Evolutionary conservation across 2,888 invertebrate species (phyloP), one percentile per base, ranked within the genome.

Genomic region (Orchesella flavescens): DNA sequence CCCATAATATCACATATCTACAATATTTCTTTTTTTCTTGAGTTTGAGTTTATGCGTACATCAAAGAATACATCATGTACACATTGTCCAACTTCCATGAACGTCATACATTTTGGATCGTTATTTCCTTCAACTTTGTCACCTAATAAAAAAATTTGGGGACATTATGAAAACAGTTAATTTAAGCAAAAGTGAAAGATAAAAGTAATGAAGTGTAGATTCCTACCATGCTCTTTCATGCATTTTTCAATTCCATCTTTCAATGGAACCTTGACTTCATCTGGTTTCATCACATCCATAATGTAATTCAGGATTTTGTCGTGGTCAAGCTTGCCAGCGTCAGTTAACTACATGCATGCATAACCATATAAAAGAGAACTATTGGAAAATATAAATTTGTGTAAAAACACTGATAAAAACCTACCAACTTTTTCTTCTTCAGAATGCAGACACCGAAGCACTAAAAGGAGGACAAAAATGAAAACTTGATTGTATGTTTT

Each of bases 371-470:
- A 53, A 72, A 44, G 12, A 12, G n/a, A 5, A 17, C 23, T 9
- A 21, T 21, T 21, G 57, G 57, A 57, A 5, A 12, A 17, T 17
- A n/a, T 57, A n/a, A 10, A 13, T 10, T 57, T 57, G 57, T 61
- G 61, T n/a, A n/a, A n/a, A n/a, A n/a, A n/a, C n/a, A n/a, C n/a
- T n/a, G 19, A 13, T 23, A 2, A 21, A 2, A 61, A 59, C 81
- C 81, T 74, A 87, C 87, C 84, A 87, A 49, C 15, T 85, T 79
- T 76, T 88, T 88, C 82, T 86, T 86, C 55, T 86, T 79, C 63
- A 88, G 57, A 57, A 88, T 78, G 68, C 87, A 88, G 0, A 88
- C 87, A 49, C 87, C 87, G 44, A 88, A 88, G 66, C 87, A 88
- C 85, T 86, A 59, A 59, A 53, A 5, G 23, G 68, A 57, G 46